Base-by-base conservation (phyloP, 2,888 invertebrate species). In the Dichetophora obliterata region DNA sequence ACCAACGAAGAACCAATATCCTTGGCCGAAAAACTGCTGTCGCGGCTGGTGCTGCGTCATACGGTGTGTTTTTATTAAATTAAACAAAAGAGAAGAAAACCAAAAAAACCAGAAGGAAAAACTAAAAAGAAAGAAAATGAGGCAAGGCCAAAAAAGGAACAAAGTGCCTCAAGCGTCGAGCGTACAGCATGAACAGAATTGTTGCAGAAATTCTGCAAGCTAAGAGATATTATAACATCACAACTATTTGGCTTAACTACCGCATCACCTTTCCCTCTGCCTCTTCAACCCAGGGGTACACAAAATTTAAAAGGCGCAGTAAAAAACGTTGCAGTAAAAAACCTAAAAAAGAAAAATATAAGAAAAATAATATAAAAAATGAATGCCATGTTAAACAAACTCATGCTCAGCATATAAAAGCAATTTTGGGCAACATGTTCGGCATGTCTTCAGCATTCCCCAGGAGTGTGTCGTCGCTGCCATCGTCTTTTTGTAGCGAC, bases 361-460 rank as follows among this genome's bases (percentile, higher is more conserved):
- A 31, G 24, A 8, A 61, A 61, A 31, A 61, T 22, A 9, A 22
- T 9, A 8, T 22, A 50, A 22, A 22, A 52, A 43, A 72, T 16
- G n/a, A 5, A 9, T 16, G 31, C 37, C 8, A 24, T 24, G 31
- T 74, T 54, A 66, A 74, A 52, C 37, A 74, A 74, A 65, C 43
- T 43, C 74, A 54, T 66, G 74, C 34, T 34, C 66, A 19, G 74
- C 66, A 74, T 54, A 74, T 74, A 66, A 74, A 74, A 66, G 54
- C 54, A 66, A 74, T 74, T 74, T 74, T 16, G 57, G 74, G 37
- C 22, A 54, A 74, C 74, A 74, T 74, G 66, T 37, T 37, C 57
- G 14, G 14, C 71, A 66, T 43, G 43, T 43, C 43, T 43, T 43
- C 43, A 11, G 43, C 43, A 43, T 59, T 59, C 59, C 59, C 24